Percentiles rank a stretch among this genome's conserved stretches.
phyloP scores from a whole-genome alignment of 2,113 vertebrate species.

The Sebastes schlegelii region DNA sequence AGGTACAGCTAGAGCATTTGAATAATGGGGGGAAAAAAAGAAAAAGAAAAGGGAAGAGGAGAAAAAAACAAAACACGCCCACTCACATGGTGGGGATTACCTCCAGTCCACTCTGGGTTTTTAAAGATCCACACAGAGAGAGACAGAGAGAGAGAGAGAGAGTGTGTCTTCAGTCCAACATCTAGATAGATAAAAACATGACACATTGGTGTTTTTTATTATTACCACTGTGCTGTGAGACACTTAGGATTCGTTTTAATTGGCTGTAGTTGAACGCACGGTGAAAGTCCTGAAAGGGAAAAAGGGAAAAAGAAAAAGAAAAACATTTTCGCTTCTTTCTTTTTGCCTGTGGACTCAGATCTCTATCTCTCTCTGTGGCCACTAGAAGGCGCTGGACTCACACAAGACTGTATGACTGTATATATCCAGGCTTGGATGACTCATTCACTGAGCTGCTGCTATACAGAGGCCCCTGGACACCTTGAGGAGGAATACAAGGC shows the following conservation, averaged over 20 bases:
- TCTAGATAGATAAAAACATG: background rate
- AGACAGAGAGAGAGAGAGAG: slow-evolving; percentile 24
- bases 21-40: slow-evolving; percentile 77
- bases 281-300: slow-evolving; percentile 6
- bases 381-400: slow-evolving; percentile 66
- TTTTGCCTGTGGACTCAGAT: background rate
- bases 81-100: slow-evolving; percentile 96
- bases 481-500: slow-evolving; percentile 17
- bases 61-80: slow-evolving; percentile 89
- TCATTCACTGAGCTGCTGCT: slow-evolving; percentile 42
- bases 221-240: background rate
- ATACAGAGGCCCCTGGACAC: background rate
- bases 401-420: slow-evolving; percentile 28
- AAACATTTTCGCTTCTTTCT: slow-evolving; percentile 17
- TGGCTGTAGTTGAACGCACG: slow-evolving; percentile 15
- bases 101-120: slow-evolving; percentile 81
- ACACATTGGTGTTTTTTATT: background rate
- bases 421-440: slow-evolving; percentile 44
- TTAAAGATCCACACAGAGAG: slow-evolving; percentile 42
- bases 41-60: slow-evolving; percentile 78
- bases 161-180: slow-evolving; percentile 11
- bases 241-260: background rate
- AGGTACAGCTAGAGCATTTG: slow-evolving; percentile 86
- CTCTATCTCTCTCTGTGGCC: slow-evolving; percentile 3
- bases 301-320: background rate